Percentiles rank a stretch among this genome's conserved stretches.
Evolutionary conservation across 2,113 vertebrate species (phyloP).

Genomic region (Microtus richardsoni): DNA sequence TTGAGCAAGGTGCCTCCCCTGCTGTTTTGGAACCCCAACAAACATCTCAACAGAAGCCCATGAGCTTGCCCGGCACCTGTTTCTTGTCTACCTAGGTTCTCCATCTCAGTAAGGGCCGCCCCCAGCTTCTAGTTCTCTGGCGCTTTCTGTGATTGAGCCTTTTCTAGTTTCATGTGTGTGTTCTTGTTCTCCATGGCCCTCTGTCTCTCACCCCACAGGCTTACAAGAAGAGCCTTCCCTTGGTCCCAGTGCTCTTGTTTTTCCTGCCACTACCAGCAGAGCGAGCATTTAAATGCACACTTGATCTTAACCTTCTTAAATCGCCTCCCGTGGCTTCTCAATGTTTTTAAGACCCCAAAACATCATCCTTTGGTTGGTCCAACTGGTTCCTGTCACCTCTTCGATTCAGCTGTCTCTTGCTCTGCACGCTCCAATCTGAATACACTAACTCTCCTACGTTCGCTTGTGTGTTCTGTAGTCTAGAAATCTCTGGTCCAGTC

Average conservation of each 20-base stretch:
- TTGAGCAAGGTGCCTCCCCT: background rate
- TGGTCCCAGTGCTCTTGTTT: background rate
- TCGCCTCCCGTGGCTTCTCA: background rate
- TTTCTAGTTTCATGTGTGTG: background rate
- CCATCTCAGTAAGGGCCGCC: background rate
- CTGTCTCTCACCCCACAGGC: background rate
- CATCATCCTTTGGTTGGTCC: background rate
- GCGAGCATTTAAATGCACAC: background rate
- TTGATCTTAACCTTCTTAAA: background rate
- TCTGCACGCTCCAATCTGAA: background rate
- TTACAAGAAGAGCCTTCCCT: background rate
- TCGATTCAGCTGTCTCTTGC: background rate
- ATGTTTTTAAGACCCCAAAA: conserved; percentile 1
- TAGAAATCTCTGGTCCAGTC: background rate
- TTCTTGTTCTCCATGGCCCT: background rate
- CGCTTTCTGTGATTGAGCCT: background rate
- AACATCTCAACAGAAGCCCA: background rate
- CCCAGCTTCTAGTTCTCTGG: background rate
- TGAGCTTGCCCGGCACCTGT: background rate
- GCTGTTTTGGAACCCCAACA: background rate
- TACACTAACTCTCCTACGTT: background rate
- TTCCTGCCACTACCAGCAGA: background rate
- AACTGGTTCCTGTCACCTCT: background rate
- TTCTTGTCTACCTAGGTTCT: background rate
- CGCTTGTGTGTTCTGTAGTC: background rate